Base-by-base conservation (phyloP, 1,140 invertebrate genomes). In the Solen grandis region DNA sequence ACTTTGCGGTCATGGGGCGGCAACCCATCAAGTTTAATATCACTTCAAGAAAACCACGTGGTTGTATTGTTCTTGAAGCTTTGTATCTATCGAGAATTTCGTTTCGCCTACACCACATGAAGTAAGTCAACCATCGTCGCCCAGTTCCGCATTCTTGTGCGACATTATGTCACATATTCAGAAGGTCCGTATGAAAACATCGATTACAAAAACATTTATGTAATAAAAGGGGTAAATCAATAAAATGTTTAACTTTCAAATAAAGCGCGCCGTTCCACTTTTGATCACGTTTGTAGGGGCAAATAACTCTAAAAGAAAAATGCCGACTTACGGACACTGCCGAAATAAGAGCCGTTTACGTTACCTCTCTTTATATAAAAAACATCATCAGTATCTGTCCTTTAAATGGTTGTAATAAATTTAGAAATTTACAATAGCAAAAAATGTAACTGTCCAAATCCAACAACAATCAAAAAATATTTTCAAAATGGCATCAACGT, bases 241-340 rank as follows among this genome's bases (percentile, higher is more conserved):
- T 46, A 46, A 8, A 46, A 46, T 46, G 41, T 46, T 46, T 46
- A 46, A 8, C 41, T 46, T 46, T 46, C 41, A 46, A 46, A 46
- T 46, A 46, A 46, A 46, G 41, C 19, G 41, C 41, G 41, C 41
- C 41, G 41, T 46, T 19, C 41, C 41, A 46, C 41, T 46, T 46
- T 46, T 46, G 41, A 46, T 46, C 41, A 46, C 41, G 19, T 46
- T 46, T 8, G 41, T 46, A 46, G 41, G 41, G 41, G 41, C 41
- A 46, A 46, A 46, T 46, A 46, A 46, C 41, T 46, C 41, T 19
- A 46, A 46, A 46, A 46, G 41, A 46, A 46, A n/a, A 46, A 46
- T 46, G 41, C 41, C 41, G 41, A 46, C 55, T 59, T 13, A 59
- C 19, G 27, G 55, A 59, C 55, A 59, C 55, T 59, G 55, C 19